Evolutionary conservation across 2,113 vertebrate genomes (phyloP).

Genomic region (Passer montanus): DNA sequence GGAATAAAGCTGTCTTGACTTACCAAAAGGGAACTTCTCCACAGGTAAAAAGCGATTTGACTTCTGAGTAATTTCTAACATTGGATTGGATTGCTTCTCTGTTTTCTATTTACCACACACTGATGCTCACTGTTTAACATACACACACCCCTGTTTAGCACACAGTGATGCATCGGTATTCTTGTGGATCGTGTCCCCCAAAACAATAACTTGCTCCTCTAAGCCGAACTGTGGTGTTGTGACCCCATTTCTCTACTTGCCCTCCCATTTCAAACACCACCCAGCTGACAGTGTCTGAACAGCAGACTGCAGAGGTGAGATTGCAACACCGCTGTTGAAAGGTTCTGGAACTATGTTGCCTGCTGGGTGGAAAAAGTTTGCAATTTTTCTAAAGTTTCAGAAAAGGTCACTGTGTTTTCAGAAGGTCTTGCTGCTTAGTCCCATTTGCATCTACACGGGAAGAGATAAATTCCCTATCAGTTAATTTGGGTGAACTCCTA

Average conservation of each 20-base stretch:
- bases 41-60: neutral
- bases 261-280: neutral
- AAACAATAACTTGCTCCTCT: neutral
- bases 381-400: neutral
- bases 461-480: neutral
- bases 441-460: neutral
- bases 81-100: neutral
- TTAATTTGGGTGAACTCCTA: neutral
- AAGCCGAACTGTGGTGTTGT: neutral
- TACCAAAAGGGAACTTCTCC: neutral
- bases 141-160: neutral
- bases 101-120: neutral
- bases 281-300: neutral
- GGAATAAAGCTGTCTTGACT: neutral
- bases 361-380: neutral
- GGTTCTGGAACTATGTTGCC: neutral
- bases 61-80: neutral
- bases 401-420: neutral
- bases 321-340: neutral
- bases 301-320: neutral
- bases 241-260: accelerated
- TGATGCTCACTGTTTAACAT: neutral
- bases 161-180: neutral
- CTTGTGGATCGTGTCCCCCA: neutral
- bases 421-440: neutral